Evolutionary conservation across 2,888 invertebrate genomes (phyloP).

Genomic region (Mechanitis mazaeus): DNA sequence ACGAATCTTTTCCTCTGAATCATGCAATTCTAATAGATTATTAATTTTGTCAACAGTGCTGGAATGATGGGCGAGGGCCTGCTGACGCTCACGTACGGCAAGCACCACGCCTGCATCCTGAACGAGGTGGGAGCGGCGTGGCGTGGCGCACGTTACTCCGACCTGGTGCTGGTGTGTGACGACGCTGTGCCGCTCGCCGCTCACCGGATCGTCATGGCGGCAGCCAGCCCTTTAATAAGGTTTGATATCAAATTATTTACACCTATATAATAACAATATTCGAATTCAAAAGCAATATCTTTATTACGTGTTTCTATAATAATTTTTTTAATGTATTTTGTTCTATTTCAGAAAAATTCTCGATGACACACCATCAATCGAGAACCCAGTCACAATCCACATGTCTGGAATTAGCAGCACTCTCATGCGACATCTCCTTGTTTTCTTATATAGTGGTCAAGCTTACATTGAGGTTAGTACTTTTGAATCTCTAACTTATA

Average conservation of each 20-base stretch:
- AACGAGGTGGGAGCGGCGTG: slow-evolving; percentile 93
- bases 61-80: slow-evolving; percentile 82
- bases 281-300: too few species aligned
- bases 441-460: slow-evolving; percentile 91
- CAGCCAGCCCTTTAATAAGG: slow-evolving; percentile 90
- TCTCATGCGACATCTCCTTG: slow-evolving; percentile 87
- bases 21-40: background rate
- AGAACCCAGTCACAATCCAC: slow-evolving; percentile 86
- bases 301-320: too few species aligned
- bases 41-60: slow-evolving; percentile 57
- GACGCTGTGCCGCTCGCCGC: slow-evolving; percentile 88
- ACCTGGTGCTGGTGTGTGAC: slow-evolving; percentile 90
- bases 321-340: slow-evolving; percentile 12
- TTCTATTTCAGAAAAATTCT: slow-evolving; percentile 77
- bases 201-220: slow-evolving; percentile 90
- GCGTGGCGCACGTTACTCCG: slow-evolving; percentile 90
- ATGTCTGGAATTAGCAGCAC: slow-evolving; percentile 88
- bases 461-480: slow-evolving; percentile 83
- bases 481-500: slow-evolving; percentile 16
- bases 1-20: background rate
- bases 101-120: slow-evolving; percentile 94
- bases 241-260: slow-evolving; percentile 34
- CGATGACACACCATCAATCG: slow-evolving; percentile 82
- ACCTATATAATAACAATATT: too few species aligned
- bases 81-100: slow-evolving; percentile 94